Percentiles rank a stretch among this genome's conserved stretches.
phyloP scores from a whole-genome alignment of 2,113 vertebrate genomes.

The Pionites leucogaster region DNA sequence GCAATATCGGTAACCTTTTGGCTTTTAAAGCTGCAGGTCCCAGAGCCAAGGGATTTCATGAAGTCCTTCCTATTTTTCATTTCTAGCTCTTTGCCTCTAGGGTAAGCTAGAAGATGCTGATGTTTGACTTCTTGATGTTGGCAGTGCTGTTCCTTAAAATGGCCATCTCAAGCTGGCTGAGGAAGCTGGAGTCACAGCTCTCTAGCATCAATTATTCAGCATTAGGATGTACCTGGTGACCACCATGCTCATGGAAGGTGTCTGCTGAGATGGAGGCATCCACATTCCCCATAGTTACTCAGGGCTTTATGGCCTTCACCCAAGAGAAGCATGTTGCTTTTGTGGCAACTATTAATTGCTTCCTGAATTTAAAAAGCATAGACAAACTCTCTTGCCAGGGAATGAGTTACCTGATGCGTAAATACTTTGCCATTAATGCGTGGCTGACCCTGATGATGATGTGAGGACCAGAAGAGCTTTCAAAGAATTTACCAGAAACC shows the following conservation, averaged over 20 bases:
- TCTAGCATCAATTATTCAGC: background rate
- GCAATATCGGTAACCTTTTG: background rate
- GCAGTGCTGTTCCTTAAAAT: background rate
- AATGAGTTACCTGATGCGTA: constrained; percentile 37
- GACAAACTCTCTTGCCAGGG: constrained; percentile 66
- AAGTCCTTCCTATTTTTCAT: background rate
- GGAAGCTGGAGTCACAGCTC: background rate
- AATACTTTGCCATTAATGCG: constrained; percentile 70
- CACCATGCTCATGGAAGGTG: accelerated
- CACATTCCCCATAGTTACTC: background rate
- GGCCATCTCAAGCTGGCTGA: background rate
- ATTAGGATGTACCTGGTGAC: background rate
- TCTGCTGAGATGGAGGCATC: background rate
- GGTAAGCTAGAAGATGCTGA: background rate
- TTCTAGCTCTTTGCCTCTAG: background rate
- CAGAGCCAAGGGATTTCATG: background rate
- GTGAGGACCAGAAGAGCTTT: constrained; percentile 64
- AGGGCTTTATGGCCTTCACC: background rate
- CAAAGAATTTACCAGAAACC: constrained; percentile 80
- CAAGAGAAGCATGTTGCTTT: constrained; percentile 44
- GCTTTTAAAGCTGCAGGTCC: background rate
- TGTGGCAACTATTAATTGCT: constrained; percentile 77
- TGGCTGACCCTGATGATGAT: constrained; percentile 70
- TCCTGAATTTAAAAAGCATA: constrained; percentile 71
- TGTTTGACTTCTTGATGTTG: background rate